phyloP scores from a whole-genome alignment of 1,140 invertebrate genomes.

The Bombus polaris region DNA sequence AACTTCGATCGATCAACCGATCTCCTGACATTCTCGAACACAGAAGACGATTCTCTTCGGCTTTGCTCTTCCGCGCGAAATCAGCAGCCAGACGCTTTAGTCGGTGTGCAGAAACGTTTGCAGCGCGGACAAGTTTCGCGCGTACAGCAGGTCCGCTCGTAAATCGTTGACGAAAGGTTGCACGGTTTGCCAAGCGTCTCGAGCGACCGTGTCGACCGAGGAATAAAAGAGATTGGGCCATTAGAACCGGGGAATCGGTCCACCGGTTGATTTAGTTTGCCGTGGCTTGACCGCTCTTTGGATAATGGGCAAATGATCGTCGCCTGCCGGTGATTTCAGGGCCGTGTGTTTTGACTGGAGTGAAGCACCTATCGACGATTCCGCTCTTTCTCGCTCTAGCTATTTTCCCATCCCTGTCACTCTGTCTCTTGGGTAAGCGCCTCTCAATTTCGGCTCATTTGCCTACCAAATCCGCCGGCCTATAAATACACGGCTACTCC shows the following conservation, averaged over 20 bases:
- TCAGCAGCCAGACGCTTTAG: not conserved
- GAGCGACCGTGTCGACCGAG: conserved; percentile 12
- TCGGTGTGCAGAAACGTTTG: too few species aligned
- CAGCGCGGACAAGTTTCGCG: not conserved
- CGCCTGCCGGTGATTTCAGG: conserved; percentile 65
- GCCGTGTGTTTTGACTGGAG: conserved; percentile 52
- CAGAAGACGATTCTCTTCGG: not conserved
- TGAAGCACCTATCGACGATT: conserved; percentile 51
- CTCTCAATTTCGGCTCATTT: conserved; percentile 75
- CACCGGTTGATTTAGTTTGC: conserved; percentile 55
- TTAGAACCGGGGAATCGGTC: conserved; percentile 50
- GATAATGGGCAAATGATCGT: conserved; percentile 70
- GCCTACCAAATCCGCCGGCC: conserved; percentile 71
- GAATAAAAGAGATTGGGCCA: conserved; percentile 54
- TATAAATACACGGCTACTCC: conserved; percentile 60
- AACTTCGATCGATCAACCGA: too few species aligned
- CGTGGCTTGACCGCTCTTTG: conserved; percentile 42
- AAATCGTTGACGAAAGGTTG: conserved; percentile 31
- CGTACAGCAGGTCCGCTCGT: not conserved
- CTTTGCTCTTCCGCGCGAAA: not conserved
- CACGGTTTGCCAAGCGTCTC: conserved; percentile 25
- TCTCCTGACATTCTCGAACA: too few species aligned
- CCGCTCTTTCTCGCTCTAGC: not conserved
- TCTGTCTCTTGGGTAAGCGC: conserved; percentile 25
- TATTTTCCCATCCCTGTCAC: not conserved